These are phyloP conservation scores for Hiodon tergisus DNA, from an alignment of 2,113 vertebrate genomes.

Conservation along the genomic window DNA sequence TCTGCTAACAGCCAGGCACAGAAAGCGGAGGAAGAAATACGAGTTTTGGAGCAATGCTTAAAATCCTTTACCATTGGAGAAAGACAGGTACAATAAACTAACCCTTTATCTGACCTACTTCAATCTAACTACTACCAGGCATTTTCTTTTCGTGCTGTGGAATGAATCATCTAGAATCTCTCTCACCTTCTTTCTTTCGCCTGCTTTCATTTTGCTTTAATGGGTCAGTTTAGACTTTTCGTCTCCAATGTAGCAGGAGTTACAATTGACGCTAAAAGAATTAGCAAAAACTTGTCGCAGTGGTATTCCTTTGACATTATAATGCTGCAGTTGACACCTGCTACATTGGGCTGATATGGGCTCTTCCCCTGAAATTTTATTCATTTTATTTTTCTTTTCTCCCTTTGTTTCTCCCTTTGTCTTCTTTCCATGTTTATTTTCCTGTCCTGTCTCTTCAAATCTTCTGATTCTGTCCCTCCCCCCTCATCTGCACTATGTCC, in stretches of 20 bases:
- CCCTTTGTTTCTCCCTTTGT: background rate
- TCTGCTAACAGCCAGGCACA: constrained; percentile 79
- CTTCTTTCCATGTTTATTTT: background rate
- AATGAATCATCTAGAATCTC: constrained; percentile 33
- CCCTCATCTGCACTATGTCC: constrained; percentile 15
- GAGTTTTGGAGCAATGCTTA: constrained; percentile 74
- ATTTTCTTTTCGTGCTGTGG: constrained; percentile 45
- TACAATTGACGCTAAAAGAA: background rate
- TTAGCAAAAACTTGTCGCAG: background rate
- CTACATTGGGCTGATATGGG: constrained; percentile 49
- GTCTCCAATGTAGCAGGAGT: background rate
- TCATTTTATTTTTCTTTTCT: background rate
- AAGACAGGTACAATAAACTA: constrained; percentile 77
- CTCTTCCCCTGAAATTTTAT: constrained; percentile 50
- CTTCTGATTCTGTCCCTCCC: constrained; percentile 51
- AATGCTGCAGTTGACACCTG: constrained; percentile 34
- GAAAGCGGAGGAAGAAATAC: constrained; percentile 78
- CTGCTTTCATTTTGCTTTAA: constrained; percentile 48
- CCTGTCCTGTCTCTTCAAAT: constrained; percentile 30
- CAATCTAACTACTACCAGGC: constrained; percentile 46
- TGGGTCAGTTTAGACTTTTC: background rate
- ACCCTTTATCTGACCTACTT: constrained; percentile 45
- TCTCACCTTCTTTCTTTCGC: constrained; percentile 46
- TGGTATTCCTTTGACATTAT: background rate
- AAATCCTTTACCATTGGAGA: constrained; percentile 79